These are phyloP conservation scores for Tiphia femorata DNA, from an alignment of 2,888 invertebrate genomes.

Conservation along the genomic window DNA sequence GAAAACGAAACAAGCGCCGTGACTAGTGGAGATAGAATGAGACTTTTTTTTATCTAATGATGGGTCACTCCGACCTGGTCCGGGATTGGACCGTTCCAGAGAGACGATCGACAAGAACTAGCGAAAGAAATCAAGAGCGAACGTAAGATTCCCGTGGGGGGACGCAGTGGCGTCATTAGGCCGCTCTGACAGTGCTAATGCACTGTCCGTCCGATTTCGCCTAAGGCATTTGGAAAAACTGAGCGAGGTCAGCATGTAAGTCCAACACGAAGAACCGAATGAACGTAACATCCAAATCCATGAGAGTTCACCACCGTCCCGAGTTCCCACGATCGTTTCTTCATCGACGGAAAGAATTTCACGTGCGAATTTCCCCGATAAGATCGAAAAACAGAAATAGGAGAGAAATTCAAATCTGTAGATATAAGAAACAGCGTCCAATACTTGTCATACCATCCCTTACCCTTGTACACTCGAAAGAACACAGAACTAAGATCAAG, in stretches of 20 bases:
- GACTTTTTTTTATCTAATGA: slow-evolving; percentile 44
- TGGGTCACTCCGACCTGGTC: slow-evolving; percentile 46
- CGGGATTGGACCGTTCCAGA: slow-evolving; percentile 45
- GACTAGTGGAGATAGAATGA: slow-evolving; percentile 42
- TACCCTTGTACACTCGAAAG: too few species aligned
- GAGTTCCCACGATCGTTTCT: slow-evolving; percentile 21
- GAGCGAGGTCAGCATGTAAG: slow-evolving; percentile 59
- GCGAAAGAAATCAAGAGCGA: slow-evolving; percentile 60
- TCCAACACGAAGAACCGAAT: slow-evolving; percentile 37
- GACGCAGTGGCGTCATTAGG: slow-evolving; percentile 61
- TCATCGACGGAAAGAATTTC: too few species aligned
- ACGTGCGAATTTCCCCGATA: too few species aligned
- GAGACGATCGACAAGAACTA: slow-evolving; percentile 35
- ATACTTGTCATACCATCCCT: too few species aligned
- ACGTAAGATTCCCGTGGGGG: slow-evolving; percentile 59
- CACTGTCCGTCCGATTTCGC: slow-evolving; percentile 54
- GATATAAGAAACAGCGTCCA: too few species aligned
- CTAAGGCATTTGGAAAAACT: slow-evolving; percentile 55
- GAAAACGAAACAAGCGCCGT: too few species aligned
- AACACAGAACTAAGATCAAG: too few species aligned
- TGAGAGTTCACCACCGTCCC: slow-evolving; percentile 41
- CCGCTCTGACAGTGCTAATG: slow-evolving; percentile 53
- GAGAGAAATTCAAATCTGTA: too few species aligned
- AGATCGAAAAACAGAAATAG: too few species aligned
- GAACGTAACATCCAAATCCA: slow-evolving; percentile 45